Base-by-base conservation (phyloP, 2,113 vertebrate genomes). In the Macquaria ambigua region DNA sequence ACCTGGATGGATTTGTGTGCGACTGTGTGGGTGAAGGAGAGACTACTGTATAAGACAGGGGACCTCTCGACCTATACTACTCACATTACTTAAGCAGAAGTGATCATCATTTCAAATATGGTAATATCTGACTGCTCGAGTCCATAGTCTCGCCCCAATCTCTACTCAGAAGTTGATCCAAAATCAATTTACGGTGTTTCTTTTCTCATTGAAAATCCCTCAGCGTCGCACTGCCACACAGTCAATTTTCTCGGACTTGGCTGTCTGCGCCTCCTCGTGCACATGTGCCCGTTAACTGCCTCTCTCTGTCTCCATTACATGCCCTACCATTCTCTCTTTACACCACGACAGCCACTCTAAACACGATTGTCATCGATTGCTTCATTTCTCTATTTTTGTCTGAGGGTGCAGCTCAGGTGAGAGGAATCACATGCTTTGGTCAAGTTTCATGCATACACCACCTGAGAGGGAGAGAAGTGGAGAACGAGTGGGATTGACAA, bases 291-390 rank as follows among this genome's bases (percentile, higher is more conserved):
- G 67, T 72, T 63, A 59, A 85, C 80, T 81, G 55, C 86, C 63
- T 68, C 69, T 3, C 84, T 85, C 62, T 1, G 0, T 90, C 86
- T 88, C 77, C 73, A 89, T 87, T 88, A 90, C 82, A 71, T n/a
- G 68, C 71, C 79, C 46, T 18, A 55, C 84, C 77, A 68, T 79
- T 89, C 78, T 82, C 61, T 79, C 83, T 88, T 85, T 80, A 88
- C 81, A 87, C 70, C 79, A 64, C 37, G 18, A 34, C 68, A 58
- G 84, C 63, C 87, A 53, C 82, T 85, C 86, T 16, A 79, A 77
- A 88, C 70, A 70, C 78, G 88, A 89, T 87, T 89, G 79, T 68
- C 74, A 89, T 89, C 41, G 79, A 92, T 91, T 55, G 43, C 77
- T 67, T 82, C 70, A 78, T 82, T 85, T 82, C 59, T 23, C 71